Percentiles rank a stretch among this genome's conserved stretches.
phyloP scores from a whole-genome alignment of 1,140 invertebrate genomes.

The Tetragnatha versicolor region DNA sequence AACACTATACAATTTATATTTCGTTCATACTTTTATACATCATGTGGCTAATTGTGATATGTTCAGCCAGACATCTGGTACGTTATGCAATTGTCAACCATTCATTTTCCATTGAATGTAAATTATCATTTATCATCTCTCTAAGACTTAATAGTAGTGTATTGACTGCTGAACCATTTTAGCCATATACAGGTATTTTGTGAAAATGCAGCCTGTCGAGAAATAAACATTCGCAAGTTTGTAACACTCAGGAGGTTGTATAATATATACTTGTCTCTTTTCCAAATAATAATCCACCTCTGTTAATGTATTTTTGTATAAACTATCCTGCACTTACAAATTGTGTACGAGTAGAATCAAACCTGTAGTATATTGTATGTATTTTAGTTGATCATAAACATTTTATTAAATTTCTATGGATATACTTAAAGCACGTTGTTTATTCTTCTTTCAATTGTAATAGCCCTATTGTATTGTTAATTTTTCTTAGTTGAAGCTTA shows the following conservation, averaged over 20 bases:
- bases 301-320: constrained; percentile 51
- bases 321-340: constrained; percentile 18
- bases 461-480: no score
- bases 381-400: no score
- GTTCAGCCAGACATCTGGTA: constrained; percentile 6
- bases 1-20: constrained; percentile 19
- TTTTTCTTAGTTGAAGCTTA: no score
- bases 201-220: constrained; percentile 35
- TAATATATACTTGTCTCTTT: constrained; percentile 28
- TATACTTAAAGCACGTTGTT: no score
- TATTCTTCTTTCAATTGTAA: no score
- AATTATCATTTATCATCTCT: constrained; percentile 32
- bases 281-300: constrained; percentile 12
- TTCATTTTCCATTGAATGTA: constrained; percentile 34
- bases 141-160: constrained; percentile 2
- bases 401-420: no score
- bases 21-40: constrained; percentile 31
- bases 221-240: constrained; percentile 53
- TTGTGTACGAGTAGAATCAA: neutral
- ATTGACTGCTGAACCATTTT: neutral
- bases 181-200: constrained; percentile 12
- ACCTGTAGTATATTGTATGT: no score
- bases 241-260: constrained; percentile 52
- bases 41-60: constrained; percentile 36
- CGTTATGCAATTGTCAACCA: constrained; percentile 19